phyloP scores from a whole-genome alignment of 2,113 vertebrate genomes.

The Nycticryphes semicollaris region DNA sequence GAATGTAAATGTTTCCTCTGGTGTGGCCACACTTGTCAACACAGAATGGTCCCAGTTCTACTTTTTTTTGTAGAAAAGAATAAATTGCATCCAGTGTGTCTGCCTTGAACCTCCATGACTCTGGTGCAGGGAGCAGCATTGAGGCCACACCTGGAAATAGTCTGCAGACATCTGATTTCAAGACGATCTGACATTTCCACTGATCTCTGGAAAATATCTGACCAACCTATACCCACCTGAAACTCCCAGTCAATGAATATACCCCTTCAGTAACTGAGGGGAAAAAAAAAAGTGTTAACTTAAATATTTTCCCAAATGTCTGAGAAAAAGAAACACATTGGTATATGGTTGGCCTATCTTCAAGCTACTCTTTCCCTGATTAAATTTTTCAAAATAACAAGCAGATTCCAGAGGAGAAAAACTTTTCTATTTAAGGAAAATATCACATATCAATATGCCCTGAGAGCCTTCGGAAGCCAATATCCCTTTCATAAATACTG shows the following conservation, averaged over 20 bases:
- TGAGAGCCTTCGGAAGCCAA: neutral
- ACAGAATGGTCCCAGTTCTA: neutral
- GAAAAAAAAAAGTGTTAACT: neutral
- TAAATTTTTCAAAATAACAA: neutral
- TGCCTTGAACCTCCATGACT: neutral
- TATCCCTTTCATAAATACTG: neutral
- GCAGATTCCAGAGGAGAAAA: neutral
- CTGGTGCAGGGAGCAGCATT: neutral
- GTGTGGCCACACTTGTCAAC: neutral
- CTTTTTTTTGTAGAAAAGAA: neutral
- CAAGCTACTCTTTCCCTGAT: neutral
- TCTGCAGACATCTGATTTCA: neutral
- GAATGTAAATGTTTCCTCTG: neutral
- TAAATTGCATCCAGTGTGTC: neutral
- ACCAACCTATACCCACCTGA: neutral
- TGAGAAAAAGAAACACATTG: neutral
- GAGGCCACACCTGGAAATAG: neutral
- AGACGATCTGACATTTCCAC: neutral
- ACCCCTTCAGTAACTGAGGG: neutral
- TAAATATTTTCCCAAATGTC: neutral
- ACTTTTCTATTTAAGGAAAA: neutral
- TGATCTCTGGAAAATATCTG: neutral
- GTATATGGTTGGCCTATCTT: neutral
- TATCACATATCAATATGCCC: neutral
- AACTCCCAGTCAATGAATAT: neutral